Conservation (phyloP, 2,113 vertebrate species). For the Fukomys damarensis region DNA sequence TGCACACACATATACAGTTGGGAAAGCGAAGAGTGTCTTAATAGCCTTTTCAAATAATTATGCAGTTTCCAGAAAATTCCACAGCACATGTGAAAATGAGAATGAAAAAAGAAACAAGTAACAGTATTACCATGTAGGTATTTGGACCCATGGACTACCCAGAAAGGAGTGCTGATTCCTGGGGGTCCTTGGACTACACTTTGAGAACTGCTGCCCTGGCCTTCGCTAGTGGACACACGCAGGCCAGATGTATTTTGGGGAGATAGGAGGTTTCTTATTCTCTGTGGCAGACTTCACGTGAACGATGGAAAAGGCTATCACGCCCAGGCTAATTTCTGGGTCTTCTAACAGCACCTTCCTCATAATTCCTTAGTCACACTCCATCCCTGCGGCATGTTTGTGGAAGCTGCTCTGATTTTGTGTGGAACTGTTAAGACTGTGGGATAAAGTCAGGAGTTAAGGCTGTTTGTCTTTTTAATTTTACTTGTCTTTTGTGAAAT, state of each 20-base stretch:
- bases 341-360: neutral
- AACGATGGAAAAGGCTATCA: neutral
- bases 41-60: constrained; percentile 15
- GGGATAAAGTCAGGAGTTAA: neutral
- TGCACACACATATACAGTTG: neutral
- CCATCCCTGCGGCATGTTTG: neutral
- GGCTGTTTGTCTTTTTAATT: neutral
- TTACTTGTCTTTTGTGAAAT: neutral
- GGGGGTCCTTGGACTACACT: neutral
- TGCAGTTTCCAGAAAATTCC: constrained; percentile 26
- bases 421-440: neutral
- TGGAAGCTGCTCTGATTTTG: neutral
- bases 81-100: neutral
- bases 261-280: neutral
- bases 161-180: neutral
- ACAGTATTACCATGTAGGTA: neutral
- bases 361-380: neutral
- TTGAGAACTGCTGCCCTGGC: neutral
- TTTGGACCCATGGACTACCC: neutral
- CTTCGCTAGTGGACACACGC: neutral
- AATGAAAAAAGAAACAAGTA: constrained; percentile 7
- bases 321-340: neutral
- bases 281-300: neutral
- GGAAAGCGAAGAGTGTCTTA: constrained; percentile 32
- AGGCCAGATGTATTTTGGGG: neutral